phyloP scores from a whole-genome alignment of 2,797 vertebrate genomes.

The Aplochiton taeniatus region DNA sequence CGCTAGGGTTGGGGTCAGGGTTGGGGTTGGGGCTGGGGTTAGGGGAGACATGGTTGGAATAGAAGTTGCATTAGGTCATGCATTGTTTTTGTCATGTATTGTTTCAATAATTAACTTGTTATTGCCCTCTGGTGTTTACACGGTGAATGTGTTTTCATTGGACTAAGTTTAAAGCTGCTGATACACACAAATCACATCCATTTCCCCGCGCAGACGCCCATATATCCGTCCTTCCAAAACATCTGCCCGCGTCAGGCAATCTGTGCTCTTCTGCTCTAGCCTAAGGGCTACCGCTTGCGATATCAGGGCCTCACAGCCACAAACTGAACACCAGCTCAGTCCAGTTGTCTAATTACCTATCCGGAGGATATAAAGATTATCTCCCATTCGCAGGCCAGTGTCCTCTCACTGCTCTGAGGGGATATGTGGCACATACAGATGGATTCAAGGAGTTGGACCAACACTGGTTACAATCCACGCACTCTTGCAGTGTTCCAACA shows the following conservation, averaged over 20 bases:
- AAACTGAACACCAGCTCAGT: conserved; percentile 11
- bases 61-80: too few relatives aligned
- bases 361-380: conserved; percentile 24
- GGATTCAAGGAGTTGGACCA: conserved; percentile 6
- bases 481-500: background rate
- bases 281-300: conserved; percentile 10
- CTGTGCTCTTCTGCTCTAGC: conserved; percentile 2
- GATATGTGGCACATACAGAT: conserved; percentile 13
- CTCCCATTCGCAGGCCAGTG: conserved; percentile 12
- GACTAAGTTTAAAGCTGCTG: background rate
- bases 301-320: conserved; percentile 15
- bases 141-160: conserved; percentile 4
- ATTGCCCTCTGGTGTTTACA: conserved; percentile 60
- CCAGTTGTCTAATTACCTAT: background rate
- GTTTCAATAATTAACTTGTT: conserved; percentile 19
- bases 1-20: too few relatives aligned
- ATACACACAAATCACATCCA: background rate
- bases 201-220: background rate
- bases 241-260: conserved; percentile 23
- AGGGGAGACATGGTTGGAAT: too few relatives aligned
- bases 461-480: background rate
- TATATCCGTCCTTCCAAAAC: conserved; percentile 4
- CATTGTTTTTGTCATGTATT: background rate
- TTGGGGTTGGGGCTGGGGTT: too few relatives aligned
- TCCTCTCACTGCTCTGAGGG: background rate